A percentile compares a stretch with the other conserved stretches of the same genome.
phyloP scores from a whole-genome alignment of 2,888 invertebrate species.

The Amphimallon solstitiale region DNA sequence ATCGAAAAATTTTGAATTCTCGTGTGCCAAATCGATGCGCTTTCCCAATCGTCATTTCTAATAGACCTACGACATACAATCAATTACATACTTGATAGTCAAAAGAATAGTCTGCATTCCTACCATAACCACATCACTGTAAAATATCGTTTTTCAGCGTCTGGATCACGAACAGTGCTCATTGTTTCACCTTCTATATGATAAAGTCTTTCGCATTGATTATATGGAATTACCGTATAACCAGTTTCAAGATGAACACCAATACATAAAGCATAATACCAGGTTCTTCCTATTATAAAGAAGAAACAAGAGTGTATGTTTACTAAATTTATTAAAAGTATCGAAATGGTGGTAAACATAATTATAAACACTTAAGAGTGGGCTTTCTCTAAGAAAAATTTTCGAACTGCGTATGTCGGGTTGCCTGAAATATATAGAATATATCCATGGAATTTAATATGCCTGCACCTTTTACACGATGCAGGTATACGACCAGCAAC shows the following conservation, averaged over 20 bases:
- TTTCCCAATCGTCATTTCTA: constrained; percentile 69
- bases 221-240: constrained; percentile 65
- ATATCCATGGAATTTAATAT: too few relatives aligned
- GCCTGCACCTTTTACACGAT: too few relatives aligned
- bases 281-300: constrained; percentile 65
- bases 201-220: constrained; percentile 67
- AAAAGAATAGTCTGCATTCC: constrained; percentile 16
- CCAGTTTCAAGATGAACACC: constrained; percentile 71
- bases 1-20: constrained; percentile 60
- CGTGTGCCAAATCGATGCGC: constrained; percentile 66
- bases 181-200: constrained; percentile 66
- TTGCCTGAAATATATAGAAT: too few relatives aligned
- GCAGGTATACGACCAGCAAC: too few relatives aligned
- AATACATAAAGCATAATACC: constrained; percentile 70
- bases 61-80: constrained; percentile 63
- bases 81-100: not conserved
- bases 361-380: too few relatives aligned
- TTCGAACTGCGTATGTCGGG: too few relatives aligned
- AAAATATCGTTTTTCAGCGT: constrained; percentile 67
- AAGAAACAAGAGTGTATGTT: too few relatives aligned
- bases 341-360: too few relatives aligned
- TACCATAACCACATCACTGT: constrained; percentile 72
- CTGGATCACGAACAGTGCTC: constrained; percentile 63
- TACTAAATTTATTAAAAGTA: too few relatives aligned
- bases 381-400: too few relatives aligned